phyloP scores from a whole-genome alignment of 2,797 vertebrate genomes.

The Hephaestus fuliginosus region DNA sequence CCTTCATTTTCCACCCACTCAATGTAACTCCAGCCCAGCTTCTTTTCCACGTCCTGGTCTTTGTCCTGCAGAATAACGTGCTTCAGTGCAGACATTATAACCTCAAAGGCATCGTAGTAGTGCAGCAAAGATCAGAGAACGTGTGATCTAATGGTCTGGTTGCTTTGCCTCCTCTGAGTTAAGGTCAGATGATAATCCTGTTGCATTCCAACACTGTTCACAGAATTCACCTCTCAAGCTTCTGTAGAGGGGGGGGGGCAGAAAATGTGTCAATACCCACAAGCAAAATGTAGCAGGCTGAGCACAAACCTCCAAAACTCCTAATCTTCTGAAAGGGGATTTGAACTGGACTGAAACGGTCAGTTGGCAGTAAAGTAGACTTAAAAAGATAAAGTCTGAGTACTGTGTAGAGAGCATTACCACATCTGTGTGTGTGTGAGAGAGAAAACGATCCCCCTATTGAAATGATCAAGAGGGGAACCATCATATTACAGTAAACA shows the following conservation, averaged over 20 bases:
- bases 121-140: slow-evolving; percentile 58
- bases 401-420: background rate
- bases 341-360: slow-evolving; percentile 33
- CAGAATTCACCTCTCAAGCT: slow-evolving; percentile 50
- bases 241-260: slow-evolving; percentile 45
- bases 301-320: slow-evolving; percentile 23
- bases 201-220: slow-evolving; percentile 73
- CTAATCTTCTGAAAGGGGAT: slow-evolving; percentile 52
- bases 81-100: slow-evolving; percentile 83
- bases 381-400: background rate
- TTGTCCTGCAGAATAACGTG: slow-evolving; percentile 79
- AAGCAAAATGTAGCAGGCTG: slow-evolving; percentile 31
- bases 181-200: slow-evolving; percentile 74
- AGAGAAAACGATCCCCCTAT: no score
- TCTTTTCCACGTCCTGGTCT: slow-evolving; percentile 74
- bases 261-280: slow-evolving; percentile 48
- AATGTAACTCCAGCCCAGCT: slow-evolving; percentile 83
- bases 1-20: slow-evolving; percentile 80
- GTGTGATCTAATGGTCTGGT: slow-evolving; percentile 50
- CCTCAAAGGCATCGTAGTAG: slow-evolving; percentile 81
- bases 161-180: slow-evolving; percentile 53
- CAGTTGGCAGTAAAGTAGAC: slow-evolving; percentile 3
- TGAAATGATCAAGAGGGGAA: background rate
- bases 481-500: background rate
- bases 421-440: background rate